These are phyloP conservation scores for Metaphire vulgaris DNA, from an alignment of 1,140 invertebrate species.

Conservation along the genomic window DNA sequence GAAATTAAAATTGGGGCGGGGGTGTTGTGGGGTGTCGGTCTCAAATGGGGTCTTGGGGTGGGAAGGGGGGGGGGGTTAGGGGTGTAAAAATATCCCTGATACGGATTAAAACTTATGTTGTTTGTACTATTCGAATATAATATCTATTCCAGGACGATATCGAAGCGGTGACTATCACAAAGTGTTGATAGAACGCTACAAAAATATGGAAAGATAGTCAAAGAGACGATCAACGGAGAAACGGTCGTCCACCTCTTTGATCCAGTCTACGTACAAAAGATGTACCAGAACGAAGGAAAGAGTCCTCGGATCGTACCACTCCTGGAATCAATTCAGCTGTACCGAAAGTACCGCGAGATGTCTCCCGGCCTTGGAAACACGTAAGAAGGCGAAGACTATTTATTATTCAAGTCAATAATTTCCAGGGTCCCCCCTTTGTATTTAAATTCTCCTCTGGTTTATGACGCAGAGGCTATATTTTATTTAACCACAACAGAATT, in stretches of 20 bases:
- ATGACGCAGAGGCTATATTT: too few relatives aligned
- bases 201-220: constrained; percentile 48
- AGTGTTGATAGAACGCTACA: constrained; percentile 38
- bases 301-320: constrained; percentile 54
- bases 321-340: constrained; percentile 54
- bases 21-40: too few relatives aligned
- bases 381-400: constrained; percentile 41
- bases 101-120: too few relatives aligned
- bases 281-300: constrained; percentile 54
- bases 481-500: too few relatives aligned
- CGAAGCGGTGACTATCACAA: constrained; percentile 36
- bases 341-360: constrained; percentile 52
- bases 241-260: constrained; percentile 53
- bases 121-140: too few relatives aligned
- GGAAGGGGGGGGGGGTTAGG: too few relatives aligned
- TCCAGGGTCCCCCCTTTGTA: too few relatives aligned
- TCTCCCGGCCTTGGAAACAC: constrained; percentile 58
- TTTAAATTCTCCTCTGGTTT: too few relatives aligned
- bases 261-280: constrained; percentile 45
- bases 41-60: too few relatives aligned
- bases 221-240: constrained; percentile 42
- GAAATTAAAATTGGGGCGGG: too few relatives aligned
- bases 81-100: too few relatives aligned
- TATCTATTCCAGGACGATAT: constrained; percentile 37
- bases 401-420: background rate